Conservation (phyloP, 2,888 invertebrate species). For the Megamerina dolium region DNA sequence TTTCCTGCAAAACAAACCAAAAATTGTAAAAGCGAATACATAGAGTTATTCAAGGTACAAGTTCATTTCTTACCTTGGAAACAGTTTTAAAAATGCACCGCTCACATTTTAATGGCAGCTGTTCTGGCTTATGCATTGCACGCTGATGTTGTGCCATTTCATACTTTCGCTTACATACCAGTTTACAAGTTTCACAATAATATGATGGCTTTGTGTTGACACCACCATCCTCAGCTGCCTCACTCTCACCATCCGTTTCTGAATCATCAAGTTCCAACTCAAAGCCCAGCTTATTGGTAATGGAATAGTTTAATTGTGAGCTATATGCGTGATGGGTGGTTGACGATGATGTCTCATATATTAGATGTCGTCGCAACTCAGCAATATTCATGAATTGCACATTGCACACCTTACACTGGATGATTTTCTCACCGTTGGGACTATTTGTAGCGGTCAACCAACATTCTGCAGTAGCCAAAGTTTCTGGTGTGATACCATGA, state of each 20-base stretch:
- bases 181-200: conserved; percentile 36
- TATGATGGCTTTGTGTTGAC: conserved; percentile 21
- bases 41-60: no score
- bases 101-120: conserved; percentile 52
- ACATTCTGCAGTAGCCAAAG: conserved; percentile 33
- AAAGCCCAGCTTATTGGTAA: conserved; percentile 41
- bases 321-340: conserved; percentile 21
- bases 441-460: conserved; percentile 30
- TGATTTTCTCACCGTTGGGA: conserved; percentile 35
- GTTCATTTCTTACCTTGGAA: conserved; percentile 46
- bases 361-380: conserved; percentile 28
- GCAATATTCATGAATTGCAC: conserved; percentile 28
- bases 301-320: conserved; percentile 39
- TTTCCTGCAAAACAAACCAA: conserved; percentile 49
- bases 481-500: conserved; percentile 29
- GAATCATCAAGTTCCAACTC: conserved; percentile 46
- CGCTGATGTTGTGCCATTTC: conserved; percentile 42
- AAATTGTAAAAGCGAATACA: conserved; percentile 8
- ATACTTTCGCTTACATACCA: conserved; percentile 36
- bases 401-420: conserved; percentile 38
- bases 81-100: conserved; percentile 54
- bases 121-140: conserved; percentile 47
- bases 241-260: conserved; percentile 42
- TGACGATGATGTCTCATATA: conserved; percentile 12
- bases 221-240: conserved; percentile 5